Evolutionary conservation across 2,797 vertebrate species (phyloP).

Genomic region (Neosilurus hyrtlii): DNA sequence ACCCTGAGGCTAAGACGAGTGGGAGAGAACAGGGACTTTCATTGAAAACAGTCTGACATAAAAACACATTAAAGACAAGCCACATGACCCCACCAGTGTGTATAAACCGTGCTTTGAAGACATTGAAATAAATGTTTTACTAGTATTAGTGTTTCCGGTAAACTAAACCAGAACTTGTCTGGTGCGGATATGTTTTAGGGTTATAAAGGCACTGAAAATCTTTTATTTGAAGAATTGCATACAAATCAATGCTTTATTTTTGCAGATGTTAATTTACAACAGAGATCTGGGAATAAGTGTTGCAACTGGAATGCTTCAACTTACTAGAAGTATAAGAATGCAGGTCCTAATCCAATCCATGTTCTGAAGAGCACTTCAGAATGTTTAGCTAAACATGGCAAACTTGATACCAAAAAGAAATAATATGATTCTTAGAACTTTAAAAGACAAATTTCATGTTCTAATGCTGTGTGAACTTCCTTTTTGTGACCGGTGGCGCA

Average conservation of each 20-base stretch:
- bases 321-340: neutral
- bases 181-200: neutral
- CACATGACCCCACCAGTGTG: conserved; percentile 41
- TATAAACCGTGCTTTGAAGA: conserved; percentile 17
- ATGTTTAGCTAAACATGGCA: neutral
- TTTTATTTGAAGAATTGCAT: neutral
- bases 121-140: conserved; percentile 28
- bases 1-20: conserved; percentile 32
- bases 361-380: neutral
- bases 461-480: neutral
- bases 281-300: conserved; percentile 3
- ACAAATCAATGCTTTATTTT: neutral
- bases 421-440: too few relatives aligned
- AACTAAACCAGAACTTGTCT: neutral
- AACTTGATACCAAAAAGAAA: neutral
- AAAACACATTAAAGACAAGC: conserved; percentile 38
- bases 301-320: conserved; percentile 4
- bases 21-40: conserved; percentile 37
- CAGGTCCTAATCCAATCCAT: neutral
- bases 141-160: conserved; percentile 13
- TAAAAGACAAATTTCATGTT: neutral
- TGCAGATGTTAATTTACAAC: conserved; percentile 1
- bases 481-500: neutral
- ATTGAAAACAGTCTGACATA: conserved; percentile 33
- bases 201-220: neutral